phyloP scores from a whole-genome alignment of 2,888 invertebrate species.

The Drosophila multiciliata region DNA sequence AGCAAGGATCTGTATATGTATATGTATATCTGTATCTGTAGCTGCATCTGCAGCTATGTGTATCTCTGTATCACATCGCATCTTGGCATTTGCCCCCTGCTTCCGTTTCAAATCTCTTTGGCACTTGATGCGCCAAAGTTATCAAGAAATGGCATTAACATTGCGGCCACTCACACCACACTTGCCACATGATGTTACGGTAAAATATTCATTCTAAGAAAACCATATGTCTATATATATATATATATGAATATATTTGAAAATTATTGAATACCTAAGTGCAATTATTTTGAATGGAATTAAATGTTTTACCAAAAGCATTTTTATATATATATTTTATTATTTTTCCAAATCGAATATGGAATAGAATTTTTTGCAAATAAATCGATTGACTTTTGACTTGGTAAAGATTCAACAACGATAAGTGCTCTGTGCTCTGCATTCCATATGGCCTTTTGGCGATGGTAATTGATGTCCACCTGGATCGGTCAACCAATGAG shows the following conservation, averaged over 20 bases:
- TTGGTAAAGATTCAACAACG: background rate
- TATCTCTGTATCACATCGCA: slow-evolving; percentile 8
- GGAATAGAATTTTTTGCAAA: too few species aligned
- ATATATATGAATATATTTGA: background rate
- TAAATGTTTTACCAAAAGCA: too few species aligned
- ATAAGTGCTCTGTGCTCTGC: background rate
- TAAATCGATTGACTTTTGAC: background rate
- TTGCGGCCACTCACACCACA: slow-evolving; percentile 19
- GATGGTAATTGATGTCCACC: slow-evolving; percentile 47
- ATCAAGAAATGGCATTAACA: slow-evolving; percentile 40
- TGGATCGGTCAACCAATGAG: slow-evolving; percentile 56
- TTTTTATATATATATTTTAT: too few species aligned
- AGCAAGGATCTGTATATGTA: slow-evolving; percentile 45
- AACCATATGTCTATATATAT: too few species aligned
- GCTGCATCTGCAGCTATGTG: slow-evolving; percentile 11
- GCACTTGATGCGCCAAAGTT: slow-evolving; percentile 51
- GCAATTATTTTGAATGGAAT: background rate
- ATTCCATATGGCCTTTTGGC: background rate
- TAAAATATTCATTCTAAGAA: background rate
- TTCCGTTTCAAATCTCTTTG: slow-evolving; percentile 58
- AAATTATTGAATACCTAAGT: background rate
- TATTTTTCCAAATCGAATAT: too few species aligned
- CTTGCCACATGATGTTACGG: slow-evolving; percentile 7
- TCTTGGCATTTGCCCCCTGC: slow-evolving; percentile 24
- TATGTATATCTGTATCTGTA: slow-evolving; percentile 15